Evolutionary conservation across 2,797 vertebrate species (phyloP).

Genomic region (Trematomus bernacchii): DNA sequence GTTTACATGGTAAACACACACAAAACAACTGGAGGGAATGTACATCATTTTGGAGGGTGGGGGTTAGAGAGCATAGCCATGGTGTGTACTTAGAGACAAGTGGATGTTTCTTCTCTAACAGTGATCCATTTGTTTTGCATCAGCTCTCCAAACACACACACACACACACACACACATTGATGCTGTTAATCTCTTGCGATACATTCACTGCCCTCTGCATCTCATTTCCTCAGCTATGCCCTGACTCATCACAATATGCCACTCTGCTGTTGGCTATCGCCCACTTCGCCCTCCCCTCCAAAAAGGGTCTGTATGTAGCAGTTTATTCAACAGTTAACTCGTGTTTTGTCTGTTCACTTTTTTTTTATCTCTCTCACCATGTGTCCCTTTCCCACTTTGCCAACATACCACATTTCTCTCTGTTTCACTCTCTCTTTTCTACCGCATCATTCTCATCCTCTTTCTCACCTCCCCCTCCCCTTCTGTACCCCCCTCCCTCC

Average conservation of each 20-base stretch:
- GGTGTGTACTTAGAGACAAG: slow-evolving; percentile 65
- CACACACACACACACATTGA: slow-evolving; percentile 40
- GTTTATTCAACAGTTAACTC: neutral
- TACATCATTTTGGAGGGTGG: slow-evolving; percentile 21
- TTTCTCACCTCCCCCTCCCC: slow-evolving; percentile 24
- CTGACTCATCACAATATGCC: slow-evolving; percentile 66
- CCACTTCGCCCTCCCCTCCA: slow-evolving; percentile 23
- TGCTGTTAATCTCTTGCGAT: slow-evolving; percentile 39
- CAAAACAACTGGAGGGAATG: slow-evolving; percentile 34
- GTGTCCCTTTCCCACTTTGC: slow-evolving; percentile 13
- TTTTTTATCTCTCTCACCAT: slow-evolving; percentile 17
- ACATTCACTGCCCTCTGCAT: slow-evolving; percentile 48
- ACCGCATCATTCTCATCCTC: slow-evolving; percentile 40
- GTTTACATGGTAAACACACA: slow-evolving; percentile 70
- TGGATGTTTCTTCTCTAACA: slow-evolving; percentile 73
- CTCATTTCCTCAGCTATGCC: slow-evolving; percentile 63
- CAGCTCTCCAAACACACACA: slow-evolving; percentile 24
- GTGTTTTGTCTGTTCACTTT: slow-evolving; percentile 13
- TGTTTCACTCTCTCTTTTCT: slow-evolving; percentile 43
- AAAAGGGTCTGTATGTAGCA: neutral
- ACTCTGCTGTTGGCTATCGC: slow-evolving; percentile 31
- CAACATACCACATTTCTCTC: slow-evolving; percentile 22
- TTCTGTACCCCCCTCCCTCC: neutral
- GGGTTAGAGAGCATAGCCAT: slow-evolving; percentile 25
- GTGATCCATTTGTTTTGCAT: slow-evolving; percentile 66